Conservation (phyloP, 2,888 invertebrate genomes). For the Chloroclysta siterata region DNA sequence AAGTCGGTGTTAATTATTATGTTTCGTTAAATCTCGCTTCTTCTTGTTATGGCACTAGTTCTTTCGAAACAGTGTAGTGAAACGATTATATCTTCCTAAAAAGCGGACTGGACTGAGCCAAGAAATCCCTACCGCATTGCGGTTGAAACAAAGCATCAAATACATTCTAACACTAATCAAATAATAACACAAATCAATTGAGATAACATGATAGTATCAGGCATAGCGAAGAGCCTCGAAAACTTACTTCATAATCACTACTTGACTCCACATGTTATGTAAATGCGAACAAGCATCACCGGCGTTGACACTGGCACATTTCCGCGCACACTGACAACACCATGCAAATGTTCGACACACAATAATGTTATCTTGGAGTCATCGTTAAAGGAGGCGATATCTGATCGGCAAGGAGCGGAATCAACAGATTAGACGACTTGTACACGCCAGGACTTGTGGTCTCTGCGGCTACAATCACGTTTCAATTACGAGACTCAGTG, state of each 20-base stretch:
- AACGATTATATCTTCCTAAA: no score
- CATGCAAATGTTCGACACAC: constrained; percentile 52
- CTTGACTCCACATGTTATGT: constrained; percentile 70
- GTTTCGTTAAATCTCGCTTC: no score
- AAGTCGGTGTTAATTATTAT: no score
- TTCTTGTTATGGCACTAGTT: no score
- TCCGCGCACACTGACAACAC: constrained; percentile 49
- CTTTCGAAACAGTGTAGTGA: no score
- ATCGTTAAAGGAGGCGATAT: constrained; percentile 59
- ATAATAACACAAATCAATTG: constrained; percentile 24
- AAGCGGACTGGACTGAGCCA: no score
- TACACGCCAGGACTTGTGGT: constrained; percentile 9
- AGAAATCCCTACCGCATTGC: constrained; percentile 45
- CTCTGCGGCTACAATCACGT: constrained; percentile 28
- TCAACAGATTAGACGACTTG: constrained; percentile 39
- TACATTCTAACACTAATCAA: constrained; percentile 28
- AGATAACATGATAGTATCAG: constrained; percentile 9
- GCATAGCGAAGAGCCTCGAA: background rate
- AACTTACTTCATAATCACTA: constrained; percentile 68
- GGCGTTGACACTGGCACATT: constrained; percentile 47
- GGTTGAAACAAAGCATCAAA: constrained; percentile 37
- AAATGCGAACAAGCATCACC: constrained; percentile 40
- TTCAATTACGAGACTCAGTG: constrained; percentile 25
- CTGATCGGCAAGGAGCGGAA: constrained; percentile 55
- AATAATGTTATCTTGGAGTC: constrained; percentile 56